phyloP scores from a whole-genome alignment of 2,797 vertebrate species.

The Anolis apletophallus region DNA sequence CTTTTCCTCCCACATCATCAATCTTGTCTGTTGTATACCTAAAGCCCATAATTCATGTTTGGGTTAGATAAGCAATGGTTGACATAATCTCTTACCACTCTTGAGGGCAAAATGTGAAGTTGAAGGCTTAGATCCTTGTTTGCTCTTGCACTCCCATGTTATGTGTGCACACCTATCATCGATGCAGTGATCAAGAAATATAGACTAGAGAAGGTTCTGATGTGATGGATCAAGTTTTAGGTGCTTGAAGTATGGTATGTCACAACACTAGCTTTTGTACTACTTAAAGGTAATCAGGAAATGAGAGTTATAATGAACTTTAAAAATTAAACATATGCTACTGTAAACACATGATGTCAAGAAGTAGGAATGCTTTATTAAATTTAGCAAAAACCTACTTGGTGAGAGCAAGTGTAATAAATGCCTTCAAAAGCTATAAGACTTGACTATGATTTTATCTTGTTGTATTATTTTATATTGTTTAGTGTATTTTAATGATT shows the following conservation, averaged over 20 bases:
- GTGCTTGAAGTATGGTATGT: no score
- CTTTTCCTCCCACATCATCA: not conserved
- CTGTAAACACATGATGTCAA: not conserved
- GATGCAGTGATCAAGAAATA: no score
- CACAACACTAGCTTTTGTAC: not conserved
- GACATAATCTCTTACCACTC: no score
- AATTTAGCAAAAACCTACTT: no score
- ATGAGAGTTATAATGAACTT: not conserved
- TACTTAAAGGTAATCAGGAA: not conserved
- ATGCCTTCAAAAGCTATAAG: not conserved
- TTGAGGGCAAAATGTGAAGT: not conserved
- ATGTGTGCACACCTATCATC: not conserved
- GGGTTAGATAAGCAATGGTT: not conserved
- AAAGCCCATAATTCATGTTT: not conserved
- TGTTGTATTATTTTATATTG: no score
- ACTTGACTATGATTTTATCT: no score
- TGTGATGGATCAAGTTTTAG: no score
- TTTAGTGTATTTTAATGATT: no score
- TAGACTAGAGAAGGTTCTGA: no score
- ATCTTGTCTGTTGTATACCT: not conserved
- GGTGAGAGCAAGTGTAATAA: no score
- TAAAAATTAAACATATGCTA: not conserved
- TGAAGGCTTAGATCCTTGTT: not conserved
- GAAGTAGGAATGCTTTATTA: not conserved
- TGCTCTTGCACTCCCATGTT: no score